Percentiles rank a stretch among this genome's conserved stretches.
Evolutionary conservation across 2,888 invertebrate genomes (phyloP).

Genomic region (Callyntrura guangdongensis): DNA sequence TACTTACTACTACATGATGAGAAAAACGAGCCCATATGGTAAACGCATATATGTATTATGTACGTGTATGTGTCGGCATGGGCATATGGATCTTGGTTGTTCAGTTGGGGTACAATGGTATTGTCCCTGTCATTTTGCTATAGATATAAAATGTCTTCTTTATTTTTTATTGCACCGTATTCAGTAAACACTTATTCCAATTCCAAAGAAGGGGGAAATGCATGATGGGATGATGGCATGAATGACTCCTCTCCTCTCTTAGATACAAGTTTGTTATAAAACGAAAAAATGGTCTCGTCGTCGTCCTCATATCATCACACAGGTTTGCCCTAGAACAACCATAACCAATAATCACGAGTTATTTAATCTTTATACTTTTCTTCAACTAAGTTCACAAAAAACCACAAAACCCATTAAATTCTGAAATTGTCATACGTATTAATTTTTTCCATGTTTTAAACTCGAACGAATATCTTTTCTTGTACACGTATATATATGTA

Average conservation of each 20-base stretch:
- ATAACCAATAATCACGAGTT: slow-evolving; percentile 79
- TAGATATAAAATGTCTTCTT: slow-evolving; percentile 55
- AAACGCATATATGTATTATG: slow-evolving; percentile 38
- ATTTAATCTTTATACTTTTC: slow-evolving; percentile 77
- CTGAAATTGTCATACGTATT: slow-evolving; percentile 78
- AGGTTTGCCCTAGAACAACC: slow-evolving; percentile 72
- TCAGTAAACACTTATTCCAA: neutral
- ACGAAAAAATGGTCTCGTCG: slow-evolving; percentile 60
- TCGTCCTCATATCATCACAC: neutral
- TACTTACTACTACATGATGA: slow-evolving; percentile 1
- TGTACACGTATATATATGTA: neutral
- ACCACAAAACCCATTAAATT: slow-evolving; percentile 71
- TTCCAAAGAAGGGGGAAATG: slow-evolving; percentile 18
- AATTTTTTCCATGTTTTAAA: slow-evolving; percentile 75
- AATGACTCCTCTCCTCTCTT: neutral
- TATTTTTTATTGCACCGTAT: neutral
- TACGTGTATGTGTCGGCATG: neutral
- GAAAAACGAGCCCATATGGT: slow-evolving; percentile 57
- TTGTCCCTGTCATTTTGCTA: slow-evolving; percentile 36
- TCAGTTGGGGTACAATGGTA: neutral
- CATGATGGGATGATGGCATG: slow-evolving; percentile 5
- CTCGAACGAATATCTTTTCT: neutral
- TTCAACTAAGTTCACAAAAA: slow-evolving; percentile 59
- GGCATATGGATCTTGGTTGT: slow-evolving; percentile 20
- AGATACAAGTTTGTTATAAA: slow-evolving; percentile 35